Conservation (phyloP, 2,888 invertebrate species). For the Drosophila mimica region DNA sequence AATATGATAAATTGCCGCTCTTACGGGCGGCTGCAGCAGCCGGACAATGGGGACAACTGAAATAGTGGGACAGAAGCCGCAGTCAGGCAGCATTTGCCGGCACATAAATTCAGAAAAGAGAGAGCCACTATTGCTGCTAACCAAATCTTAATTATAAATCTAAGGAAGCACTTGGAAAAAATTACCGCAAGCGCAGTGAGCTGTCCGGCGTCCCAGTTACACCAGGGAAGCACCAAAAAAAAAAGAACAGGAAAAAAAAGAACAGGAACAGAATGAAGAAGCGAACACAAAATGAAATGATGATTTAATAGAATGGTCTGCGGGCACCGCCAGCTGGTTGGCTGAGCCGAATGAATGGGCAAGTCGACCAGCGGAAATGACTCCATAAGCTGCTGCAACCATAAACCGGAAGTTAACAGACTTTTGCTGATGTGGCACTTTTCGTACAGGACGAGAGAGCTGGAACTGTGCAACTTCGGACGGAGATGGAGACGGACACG, state of each 20-base stretch:
- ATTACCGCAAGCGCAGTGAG: slow-evolving; percentile 78
- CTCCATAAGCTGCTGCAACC: slow-evolving; percentile 80
- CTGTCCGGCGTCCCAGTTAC: slow-evolving; percentile 32
- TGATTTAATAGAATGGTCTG: slow-evolving; percentile 83
- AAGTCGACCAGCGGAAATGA: slow-evolving; percentile 75
- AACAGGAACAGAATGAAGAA: slow-evolving; percentile 23
- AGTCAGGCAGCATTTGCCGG: slow-evolving; percentile 57
- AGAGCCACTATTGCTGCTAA: slow-evolving; percentile 80
- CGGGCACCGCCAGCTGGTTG: slow-evolving; percentile 74
- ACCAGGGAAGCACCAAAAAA: slow-evolving; percentile 20
- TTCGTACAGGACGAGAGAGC: slow-evolving; percentile 39
- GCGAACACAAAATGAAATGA: slow-evolving; percentile 72
- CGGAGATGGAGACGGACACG: slow-evolving; percentile 20
- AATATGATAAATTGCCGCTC: slow-evolving; percentile 75
- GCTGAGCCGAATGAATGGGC: slow-evolving; percentile 75
- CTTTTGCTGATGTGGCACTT: slow-evolving; percentile 83
- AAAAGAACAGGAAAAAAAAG: slow-evolving; percentile 26
- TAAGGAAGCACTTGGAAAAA: slow-evolving; percentile 81
- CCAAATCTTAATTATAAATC: slow-evolving; percentile 84
- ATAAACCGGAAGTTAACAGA: slow-evolving; percentile 83
- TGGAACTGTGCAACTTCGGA: slow-evolving; percentile 17
- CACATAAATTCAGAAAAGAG: slow-evolving; percentile 79
- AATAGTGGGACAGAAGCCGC: slow-evolving; percentile 16
- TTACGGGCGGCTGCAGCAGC: slow-evolving; percentile 50
- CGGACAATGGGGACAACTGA: slow-evolving; percentile 10